Conservation (phyloP, 64 coral and sea anemone species). For the Montipora foliosa region DNA sequence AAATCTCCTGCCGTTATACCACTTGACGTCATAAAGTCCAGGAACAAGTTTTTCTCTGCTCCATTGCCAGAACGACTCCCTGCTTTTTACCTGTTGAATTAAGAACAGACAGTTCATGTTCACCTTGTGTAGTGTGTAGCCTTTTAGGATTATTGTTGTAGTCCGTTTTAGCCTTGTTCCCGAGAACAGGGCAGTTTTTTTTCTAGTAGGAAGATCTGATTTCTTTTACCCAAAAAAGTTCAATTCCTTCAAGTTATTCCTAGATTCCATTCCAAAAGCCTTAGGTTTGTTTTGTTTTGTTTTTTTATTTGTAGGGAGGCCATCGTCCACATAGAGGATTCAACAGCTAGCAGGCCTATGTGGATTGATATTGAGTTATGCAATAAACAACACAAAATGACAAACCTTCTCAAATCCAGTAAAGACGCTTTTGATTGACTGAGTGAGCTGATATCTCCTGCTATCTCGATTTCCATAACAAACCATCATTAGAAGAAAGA, state of each 20-base stretch:
- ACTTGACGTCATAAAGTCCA: conserved; percentile 74
- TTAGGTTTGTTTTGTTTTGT: too few relatives aligned
- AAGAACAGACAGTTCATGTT: neutral
- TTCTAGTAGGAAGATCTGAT: too few relatives aligned
- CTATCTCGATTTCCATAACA: conserved; percentile 70
- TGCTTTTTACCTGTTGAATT: conserved; percentile 35
- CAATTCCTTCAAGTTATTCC: too few relatives aligned
- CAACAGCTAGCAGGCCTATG: too few relatives aligned
- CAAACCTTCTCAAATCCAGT: conserved; percentile 57
- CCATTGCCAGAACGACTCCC: conserved; percentile 71
- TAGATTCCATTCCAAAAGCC: too few relatives aligned
- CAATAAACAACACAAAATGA: neutral
- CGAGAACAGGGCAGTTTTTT: too few relatives aligned
- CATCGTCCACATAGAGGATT: too few relatives aligned
- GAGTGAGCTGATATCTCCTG: conserved; percentile 50
- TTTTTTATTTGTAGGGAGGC: too few relatives aligned
- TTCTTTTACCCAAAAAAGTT: too few relatives aligned
- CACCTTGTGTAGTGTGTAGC: neutral
- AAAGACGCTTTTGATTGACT: conserved; percentile 23
- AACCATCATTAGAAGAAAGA: conserved; percentile 59
- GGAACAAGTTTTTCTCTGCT: conserved; percentile 55
- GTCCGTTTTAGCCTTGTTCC: neutral
- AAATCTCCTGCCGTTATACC: conserved; percentile 80
- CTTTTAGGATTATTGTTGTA: neutral
- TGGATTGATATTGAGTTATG: too few relatives aligned